Base-by-base conservation (phyloP, 2,888 invertebrate genomes). In the Drosophila colorata region DNA sequence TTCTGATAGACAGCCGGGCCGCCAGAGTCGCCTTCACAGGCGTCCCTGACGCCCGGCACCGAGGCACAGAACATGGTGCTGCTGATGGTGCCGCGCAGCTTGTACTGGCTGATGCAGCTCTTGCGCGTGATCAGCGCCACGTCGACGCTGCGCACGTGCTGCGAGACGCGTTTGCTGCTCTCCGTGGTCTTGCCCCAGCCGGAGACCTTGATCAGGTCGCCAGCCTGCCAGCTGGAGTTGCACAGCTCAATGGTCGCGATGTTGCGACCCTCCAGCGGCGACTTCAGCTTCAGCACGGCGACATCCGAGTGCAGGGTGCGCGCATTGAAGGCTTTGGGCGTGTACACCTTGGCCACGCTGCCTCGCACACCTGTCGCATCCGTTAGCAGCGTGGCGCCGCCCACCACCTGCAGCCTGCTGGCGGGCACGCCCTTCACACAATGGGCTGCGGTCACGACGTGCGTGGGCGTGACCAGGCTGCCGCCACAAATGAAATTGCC, bases 11-110 rank as follows among this genome's bases (percentile, higher is more conserved):
- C 74, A 4, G 89, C 84, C 13, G 92, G 92, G n/a, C 92, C 92
- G 6, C 92, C 92, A 4, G 92, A 92, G 74, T 92, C 91, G 6
- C 91, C 92, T 14, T 75, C 65, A 48, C 92, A 91, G 18, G 91
- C 69, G 71, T 91, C 91, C 60, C 75, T 87, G 1, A 66, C 52
- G 1, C 89, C 90, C 0, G 82, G 70, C 5, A 73, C 69, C 0
- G 84, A 55, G 16, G 91, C 90, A 69, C 92, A 91, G 58, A 92
- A 85, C 91, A 91, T 91, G 11, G 86, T 79, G 14, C 48, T 74
- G 11, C 85, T 85, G 3, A 91, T 59, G 3, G 65, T 53, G 13
- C 78, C 71, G 0, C 71, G 51, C 35, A 69, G 11, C 8, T 55
- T 69, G 52, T 89, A 91, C 14, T 75, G 67, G 31, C 37, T 59